Conservation (phyloP, 2,113 vertebrate genomes). For the human (Homo sapiens) region GRCh38 chr5:95271001-95271500, state of each 20-base stretch:
- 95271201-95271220: not conserved
- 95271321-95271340: not conserved
- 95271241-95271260: not conserved
- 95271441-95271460: not conserved
- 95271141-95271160: not conserved
- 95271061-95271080: not conserved
- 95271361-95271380: not conserved
- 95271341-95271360: not conserved
- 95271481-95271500: not conserved
- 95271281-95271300: not conserved
- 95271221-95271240: not conserved
- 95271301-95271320: not conserved
- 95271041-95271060: not conserved
- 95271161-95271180: not conserved
- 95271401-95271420: not conserved
- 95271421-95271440: not conserved
- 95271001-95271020: not conserved
- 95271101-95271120: not conserved
- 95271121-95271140: not conserved
- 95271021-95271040: not conserved
- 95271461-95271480: slow-evolving; percentile 14
- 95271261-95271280: not conserved
- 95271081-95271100: not conserved
- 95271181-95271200: slow-evolving; percentile 8
- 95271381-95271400: not conserved